These are phyloP conservation scores for Andrena praecox DNA, from an alignment of 2,888 invertebrate species.

Conservation along the genomic window DNA sequence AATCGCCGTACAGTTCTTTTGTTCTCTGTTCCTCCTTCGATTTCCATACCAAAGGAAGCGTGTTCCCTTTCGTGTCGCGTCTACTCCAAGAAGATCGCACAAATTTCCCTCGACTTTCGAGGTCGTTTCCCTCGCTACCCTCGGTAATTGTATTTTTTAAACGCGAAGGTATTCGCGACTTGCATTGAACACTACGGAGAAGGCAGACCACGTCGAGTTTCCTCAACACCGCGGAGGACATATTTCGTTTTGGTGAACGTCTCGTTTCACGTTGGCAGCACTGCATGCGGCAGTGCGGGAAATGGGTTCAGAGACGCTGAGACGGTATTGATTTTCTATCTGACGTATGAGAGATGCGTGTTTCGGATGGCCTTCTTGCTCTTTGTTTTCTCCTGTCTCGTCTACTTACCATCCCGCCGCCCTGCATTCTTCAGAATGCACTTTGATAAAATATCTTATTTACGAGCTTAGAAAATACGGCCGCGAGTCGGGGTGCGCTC, in stretches of 20 bases:
- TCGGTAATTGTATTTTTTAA: background rate
- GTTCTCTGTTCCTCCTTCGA: background rate
- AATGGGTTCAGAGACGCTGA: constrained; percentile 79
- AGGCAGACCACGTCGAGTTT: constrained; percentile 50
- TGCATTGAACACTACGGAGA: background rate
- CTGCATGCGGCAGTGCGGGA: constrained; percentile 78
- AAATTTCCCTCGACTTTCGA: background rate
- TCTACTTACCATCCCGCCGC: constrained; percentile 64
- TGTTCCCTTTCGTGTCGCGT: background rate
- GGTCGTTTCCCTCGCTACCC: background rate
- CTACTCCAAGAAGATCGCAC: background rate
- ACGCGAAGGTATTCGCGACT: background rate
- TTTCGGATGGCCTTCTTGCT: constrained; percentile 77
- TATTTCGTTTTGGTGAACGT: constrained; percentile 74
- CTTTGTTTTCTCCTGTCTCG: constrained; percentile 70
- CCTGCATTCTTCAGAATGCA: constrained; percentile 58
- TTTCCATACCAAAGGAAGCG: constrained; percentile 18
- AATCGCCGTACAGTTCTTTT: constrained; percentile 27
- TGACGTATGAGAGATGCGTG: constrained; percentile 82
- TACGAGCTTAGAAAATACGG: constrained; percentile 52
- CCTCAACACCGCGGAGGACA: constrained; percentile 43
- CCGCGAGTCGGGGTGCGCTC: background rate
- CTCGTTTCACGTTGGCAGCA: constrained; percentile 72
- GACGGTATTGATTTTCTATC: constrained; percentile 83
- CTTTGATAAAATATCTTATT: constrained; percentile 57